Percentiles rank a stretch among this genome's conserved stretches.
Conservation (phyloP, 2,797 vertebrate species). For the Pseudochaenichthys georgianus region DNA sequence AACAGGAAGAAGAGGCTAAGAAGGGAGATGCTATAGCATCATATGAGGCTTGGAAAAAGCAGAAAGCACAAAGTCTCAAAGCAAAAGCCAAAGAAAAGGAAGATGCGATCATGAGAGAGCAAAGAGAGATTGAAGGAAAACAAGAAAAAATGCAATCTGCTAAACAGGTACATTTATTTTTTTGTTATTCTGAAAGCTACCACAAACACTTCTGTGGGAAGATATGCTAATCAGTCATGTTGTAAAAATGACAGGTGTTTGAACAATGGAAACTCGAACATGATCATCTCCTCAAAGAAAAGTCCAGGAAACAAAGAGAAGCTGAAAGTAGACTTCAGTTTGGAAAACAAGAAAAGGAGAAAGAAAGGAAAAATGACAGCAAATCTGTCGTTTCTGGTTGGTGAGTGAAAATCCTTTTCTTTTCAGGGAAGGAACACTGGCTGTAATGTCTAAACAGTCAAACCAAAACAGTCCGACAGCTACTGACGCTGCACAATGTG, state of each 20-base stretch:
- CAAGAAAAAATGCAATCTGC: constrained; percentile 86
- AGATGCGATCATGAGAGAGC: constrained; percentile 79
- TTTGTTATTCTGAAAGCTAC: background rate
- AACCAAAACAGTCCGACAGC: background rate
- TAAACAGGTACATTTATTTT: constrained; percentile 78
- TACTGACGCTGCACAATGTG: background rate
- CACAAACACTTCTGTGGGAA: background rate
- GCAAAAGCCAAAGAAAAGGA: constrained; percentile 83
- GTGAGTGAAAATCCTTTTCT: constrained; percentile 74
- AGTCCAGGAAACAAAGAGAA: constrained; percentile 83
- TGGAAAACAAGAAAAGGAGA: constrained; percentile 84
- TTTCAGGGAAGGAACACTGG: background rate
- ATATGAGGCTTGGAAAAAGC: constrained; percentile 93
- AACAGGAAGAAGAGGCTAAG: constrained; percentile 87
- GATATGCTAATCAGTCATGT: constrained; percentile 1
- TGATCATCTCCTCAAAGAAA: constrained; percentile 84
- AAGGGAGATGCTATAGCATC: constrained; percentile 89
- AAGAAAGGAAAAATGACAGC: constrained; percentile 87
- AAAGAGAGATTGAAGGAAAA: constrained; percentile 82
- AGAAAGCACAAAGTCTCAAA: constrained; percentile 87
- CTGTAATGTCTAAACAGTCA: background rate
- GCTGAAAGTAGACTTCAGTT: constrained; percentile 83
- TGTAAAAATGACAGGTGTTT: constrained; percentile 86
- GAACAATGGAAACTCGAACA: constrained; percentile 93
- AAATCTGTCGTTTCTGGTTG: constrained; percentile 88